Percentiles rank a stretch among this genome's conserved stretches.
These are phyloP conservation scores for Periparus ater DNA, from an alignment of 2,797 vertebrate genomes.

Conservation along the genomic window DNA sequence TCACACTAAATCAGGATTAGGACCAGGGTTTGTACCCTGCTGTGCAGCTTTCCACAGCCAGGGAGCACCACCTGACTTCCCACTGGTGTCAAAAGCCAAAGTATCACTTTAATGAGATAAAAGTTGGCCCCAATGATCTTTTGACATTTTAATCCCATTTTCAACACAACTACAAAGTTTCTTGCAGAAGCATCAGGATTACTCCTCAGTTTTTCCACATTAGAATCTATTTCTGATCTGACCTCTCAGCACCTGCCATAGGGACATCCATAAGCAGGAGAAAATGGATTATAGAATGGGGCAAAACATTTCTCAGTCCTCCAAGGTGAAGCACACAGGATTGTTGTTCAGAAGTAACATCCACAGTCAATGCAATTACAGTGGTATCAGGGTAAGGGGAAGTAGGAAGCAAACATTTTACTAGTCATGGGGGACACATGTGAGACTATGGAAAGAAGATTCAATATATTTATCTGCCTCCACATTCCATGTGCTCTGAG, in stretches of 20 bases:
- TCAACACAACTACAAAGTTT: background rate
- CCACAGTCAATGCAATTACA: background rate
- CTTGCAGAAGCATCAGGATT: background rate
- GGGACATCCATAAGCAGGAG: background rate
- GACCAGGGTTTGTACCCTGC: background rate
- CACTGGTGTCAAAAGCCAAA: background rate
- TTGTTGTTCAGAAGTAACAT: background rate
- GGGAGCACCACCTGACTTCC: background rate
- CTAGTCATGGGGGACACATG: rapidly evolving
- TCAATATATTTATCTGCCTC: background rate
- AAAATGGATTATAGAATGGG: background rate
- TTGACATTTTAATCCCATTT: constrained; percentile 14
- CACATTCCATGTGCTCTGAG: background rate
- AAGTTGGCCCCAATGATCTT: background rate
- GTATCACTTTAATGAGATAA: constrained; percentile 23
- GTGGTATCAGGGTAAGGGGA: background rate
- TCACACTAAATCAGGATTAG: background rate
- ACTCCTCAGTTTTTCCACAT: constrained; percentile 10
- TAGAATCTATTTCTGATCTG: background rate
- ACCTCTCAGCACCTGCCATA: background rate
- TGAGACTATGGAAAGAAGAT: background rate
- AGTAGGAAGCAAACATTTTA: background rate
- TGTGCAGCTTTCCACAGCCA: constrained; percentile 16
- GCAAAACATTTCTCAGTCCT: background rate
- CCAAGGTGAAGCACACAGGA: background rate